These are phyloP conservation scores for Monopis laevigella DNA, from an alignment of 2,888 invertebrate genomes.

Conservation along the genomic window DNA sequence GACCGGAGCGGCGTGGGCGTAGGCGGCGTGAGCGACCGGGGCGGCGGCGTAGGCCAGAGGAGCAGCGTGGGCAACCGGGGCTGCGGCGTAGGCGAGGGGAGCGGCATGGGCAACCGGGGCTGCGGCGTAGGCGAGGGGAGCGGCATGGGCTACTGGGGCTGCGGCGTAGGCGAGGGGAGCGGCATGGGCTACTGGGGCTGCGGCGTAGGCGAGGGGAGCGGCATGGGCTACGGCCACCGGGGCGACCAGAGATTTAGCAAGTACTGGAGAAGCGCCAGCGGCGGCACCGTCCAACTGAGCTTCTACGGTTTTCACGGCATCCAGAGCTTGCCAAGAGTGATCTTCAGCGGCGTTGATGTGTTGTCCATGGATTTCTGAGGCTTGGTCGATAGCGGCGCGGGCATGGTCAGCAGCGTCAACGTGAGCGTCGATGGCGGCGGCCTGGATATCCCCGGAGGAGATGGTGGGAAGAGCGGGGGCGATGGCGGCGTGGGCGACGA, in stretches of 20 bases:
- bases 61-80: conserved; percentile 19
- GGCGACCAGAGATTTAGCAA: conserved; percentile 49
- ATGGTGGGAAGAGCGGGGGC: conserved; percentile 44
- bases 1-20: conserved; percentile 24
- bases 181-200: not conserved
- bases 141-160: conserved; percentile 31
- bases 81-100: conserved; percentile 24
- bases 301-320: conserved; percentile 51
- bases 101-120: conserved; percentile 14
- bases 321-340: conserved; percentile 56
- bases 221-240: conserved; percentile 22
- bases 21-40: conserved; percentile 28
- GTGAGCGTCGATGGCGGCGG: conserved; percentile 59
- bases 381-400: conserved; percentile 56
- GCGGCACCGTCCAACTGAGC: conserved; percentile 56
- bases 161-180: not conserved
- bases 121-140: conserved; percentile 30
- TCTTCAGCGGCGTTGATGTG: conserved; percentile 58
- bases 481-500: conserved; percentile 17
- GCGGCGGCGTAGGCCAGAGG: conserved; percentile 19
- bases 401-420: conserved; percentile 54
- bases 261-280: conserved; percentile 50
- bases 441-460: conserved; percentile 52
- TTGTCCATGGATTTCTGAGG: conserved; percentile 50
- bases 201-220: conserved; percentile 15